Base-by-base conservation (phyloP, 1,140 invertebrate species). In the Zaprionus kolodkinae region DNA sequence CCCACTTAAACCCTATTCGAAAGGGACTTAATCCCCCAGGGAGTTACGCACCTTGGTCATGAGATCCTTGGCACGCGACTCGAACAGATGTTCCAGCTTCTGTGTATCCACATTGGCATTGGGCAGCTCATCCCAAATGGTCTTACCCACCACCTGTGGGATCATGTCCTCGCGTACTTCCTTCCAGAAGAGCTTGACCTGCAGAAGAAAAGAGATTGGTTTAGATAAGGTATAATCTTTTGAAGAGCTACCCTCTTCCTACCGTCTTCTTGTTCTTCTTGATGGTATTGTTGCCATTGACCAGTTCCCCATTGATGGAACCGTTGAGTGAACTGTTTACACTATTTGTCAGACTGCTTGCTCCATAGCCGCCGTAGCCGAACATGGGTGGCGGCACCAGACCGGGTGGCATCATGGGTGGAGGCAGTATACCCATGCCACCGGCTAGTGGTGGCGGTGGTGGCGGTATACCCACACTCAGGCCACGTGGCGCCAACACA, bases 151-250 rank as follows among this genome's bases (percentile, higher is more conserved):
- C 5, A 96, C 94, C 40, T 96, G 93, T 12, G 96, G 95, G 15
- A 96, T 94, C 17, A 95, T 95, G 92, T 98, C 97, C 73, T 98
- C 97, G 72, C 97, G 94, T 6, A 98, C 96, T 93, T 99, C 98
- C 92, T 97, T 97, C 99, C 99, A 99, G 93, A 99, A 99, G n/a
- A 99, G 93, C 94, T 99, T 99, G 5, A 99, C 92, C 92, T 93
- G 36, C 0, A 6, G 15, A 7, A 7, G 25, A 52, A 3, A 2
- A 15, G 2, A 1, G 17, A 17, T 17, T 21, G 36, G 10, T 7
- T 33, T 15, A 45, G n/a, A 6, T 45, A 3, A n/a, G 1, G n/a
- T 15, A 15, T 43, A 0, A 52, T 10, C 1, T 35, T 0, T 43
- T 13, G 12, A 45, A 45, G 1, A 9, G 25, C 21, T 30, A 30